Conservation (phyloP, 2,888 invertebrate genomes). For the Lagria hirta region DNA sequence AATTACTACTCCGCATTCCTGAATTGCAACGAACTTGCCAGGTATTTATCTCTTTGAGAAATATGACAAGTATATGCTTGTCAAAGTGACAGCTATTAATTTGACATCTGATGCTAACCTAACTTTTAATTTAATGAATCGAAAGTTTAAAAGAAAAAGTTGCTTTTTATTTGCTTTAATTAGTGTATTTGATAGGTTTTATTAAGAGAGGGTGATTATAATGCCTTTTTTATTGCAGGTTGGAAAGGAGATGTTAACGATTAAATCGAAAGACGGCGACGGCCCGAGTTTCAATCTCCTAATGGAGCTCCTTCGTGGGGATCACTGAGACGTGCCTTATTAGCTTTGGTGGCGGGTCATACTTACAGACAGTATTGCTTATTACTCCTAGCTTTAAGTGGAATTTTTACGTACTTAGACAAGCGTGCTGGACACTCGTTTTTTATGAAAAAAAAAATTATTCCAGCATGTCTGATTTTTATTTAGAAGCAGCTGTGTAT, state of each 20-base stretch:
- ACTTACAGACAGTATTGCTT: conserved; percentile 53
- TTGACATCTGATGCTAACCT: no score
- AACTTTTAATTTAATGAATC: no score
- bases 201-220: no score
- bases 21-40: conserved; percentile 94
- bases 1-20: conserved; percentile 87
- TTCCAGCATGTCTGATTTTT: conserved; percentile 20
- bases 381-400: conserved; percentile 49
- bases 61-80: no score
- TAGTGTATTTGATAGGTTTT: conserved; percentile 18
- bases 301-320: conserved; percentile 92
- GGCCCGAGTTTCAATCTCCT: conserved; percentile 90
- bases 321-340: conserved; percentile 67
- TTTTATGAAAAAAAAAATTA: no score
- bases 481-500: conserved; percentile 19
- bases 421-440: conserved; percentile 40
- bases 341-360: conserved; percentile 52
- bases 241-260: conserved; percentile 89
- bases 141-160: no score
- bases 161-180: no score
- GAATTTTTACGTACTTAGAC: conserved; percentile 50
- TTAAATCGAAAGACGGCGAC: conserved; percentile 86
- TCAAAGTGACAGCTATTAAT: no score
- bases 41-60: conserved; percentile 52
- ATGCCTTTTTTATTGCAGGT: conserved; percentile 67